Conservation (phyloP, 2,113 vertebrate genomes). For the Pao palembangensis region DNA sequence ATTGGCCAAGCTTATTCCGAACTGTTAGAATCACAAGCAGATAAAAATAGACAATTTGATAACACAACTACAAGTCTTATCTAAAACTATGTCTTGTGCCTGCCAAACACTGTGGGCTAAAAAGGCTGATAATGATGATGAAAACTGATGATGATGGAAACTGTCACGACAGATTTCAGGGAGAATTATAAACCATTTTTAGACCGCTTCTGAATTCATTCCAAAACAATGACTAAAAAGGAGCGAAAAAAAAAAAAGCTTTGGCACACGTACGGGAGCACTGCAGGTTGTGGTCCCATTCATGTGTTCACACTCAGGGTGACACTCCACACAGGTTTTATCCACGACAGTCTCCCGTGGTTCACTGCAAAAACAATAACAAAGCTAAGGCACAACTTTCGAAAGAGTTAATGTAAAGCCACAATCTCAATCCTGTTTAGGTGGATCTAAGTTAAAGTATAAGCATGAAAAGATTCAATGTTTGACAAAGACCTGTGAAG, state of each 20-base stretch:
- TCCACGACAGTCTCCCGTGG: conserved; percentile 76
- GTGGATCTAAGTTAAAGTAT: conserved; percentile 45
- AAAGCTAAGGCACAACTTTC: conserved; percentile 9
- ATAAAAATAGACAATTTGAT: conserved; percentile 21
- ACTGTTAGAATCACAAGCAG: conserved; percentile 12
- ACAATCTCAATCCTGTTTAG: conserved; percentile 11
- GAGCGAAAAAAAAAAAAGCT: too few species aligned
- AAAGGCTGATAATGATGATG: conserved; percentile 22
- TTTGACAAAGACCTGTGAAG: conserved; percentile 57
- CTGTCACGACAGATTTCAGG: conserved; percentile 16
- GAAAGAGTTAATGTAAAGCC: conserved; percentile 33
- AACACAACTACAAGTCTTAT: conserved; percentile 21
- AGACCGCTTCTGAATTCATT: background rate
- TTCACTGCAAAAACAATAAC: conserved; percentile 69
- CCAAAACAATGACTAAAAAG: background rate
- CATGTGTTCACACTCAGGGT: conserved; percentile 80
- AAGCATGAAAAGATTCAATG: conserved; percentile 49
- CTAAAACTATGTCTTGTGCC: conserved; percentile 38
- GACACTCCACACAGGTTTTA: conserved; percentile 78
- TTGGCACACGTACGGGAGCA: conserved; percentile 76
- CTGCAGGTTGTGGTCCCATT: conserved; percentile 79
- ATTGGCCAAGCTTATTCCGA: conserved; percentile 13
- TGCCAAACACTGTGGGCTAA: conserved; percentile 18
- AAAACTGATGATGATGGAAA: conserved; percentile 22
- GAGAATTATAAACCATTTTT: background rate